Evolutionary conservation across 2,888 invertebrate species (phyloP), one percentile per base, ranked within the genome.

Genomic region (Erebia aethiops): DNA sequence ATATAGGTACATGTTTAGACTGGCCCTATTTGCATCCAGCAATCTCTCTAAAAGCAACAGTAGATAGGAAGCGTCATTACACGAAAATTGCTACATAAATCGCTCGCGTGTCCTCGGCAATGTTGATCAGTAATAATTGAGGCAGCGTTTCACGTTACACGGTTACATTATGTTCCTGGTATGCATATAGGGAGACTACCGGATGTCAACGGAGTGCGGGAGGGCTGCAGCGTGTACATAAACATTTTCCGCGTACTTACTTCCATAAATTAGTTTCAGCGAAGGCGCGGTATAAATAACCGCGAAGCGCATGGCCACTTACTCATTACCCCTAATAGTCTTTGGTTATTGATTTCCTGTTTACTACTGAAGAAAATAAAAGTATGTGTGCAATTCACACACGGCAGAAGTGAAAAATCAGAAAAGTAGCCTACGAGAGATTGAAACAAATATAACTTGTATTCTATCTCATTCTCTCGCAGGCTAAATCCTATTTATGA

Each of bases 171-270:
- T 77, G 77, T 76, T 76, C 77, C 72, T 75, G 72, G 76, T 76
- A 77, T 80, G 79, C 81, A 80, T 77, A 83, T 81, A 84, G 81
- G 80, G 83, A 81, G 82, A 71, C 72, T 77, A 77, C 89, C 92
- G 91, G 90, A 92, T 89, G 91, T 91, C 91, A 89, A 84, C 89
- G 82, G 80, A 80, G 78, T 74, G 84, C 78, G 85, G 83, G 85
- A 82, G 86, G 84, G 81, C 83, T 78, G 78, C 77, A 82, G 83
- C 84, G 83, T 83, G 82, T 87, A 90, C 89, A 91, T 92, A 92
- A 92, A 93, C 91, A 91, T 91, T 92, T 93, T 92, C 92, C 88
- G 89, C 88, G 92, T 92, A 93, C 92, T 91, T 91, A 89, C 88
- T 87, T 90, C 89, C 92, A 92, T 92, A 93, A 93, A 92, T 92